Evolutionary conservation across 1,140 invertebrate species (phyloP).

Genomic region (Drosophila busckii): DNA sequence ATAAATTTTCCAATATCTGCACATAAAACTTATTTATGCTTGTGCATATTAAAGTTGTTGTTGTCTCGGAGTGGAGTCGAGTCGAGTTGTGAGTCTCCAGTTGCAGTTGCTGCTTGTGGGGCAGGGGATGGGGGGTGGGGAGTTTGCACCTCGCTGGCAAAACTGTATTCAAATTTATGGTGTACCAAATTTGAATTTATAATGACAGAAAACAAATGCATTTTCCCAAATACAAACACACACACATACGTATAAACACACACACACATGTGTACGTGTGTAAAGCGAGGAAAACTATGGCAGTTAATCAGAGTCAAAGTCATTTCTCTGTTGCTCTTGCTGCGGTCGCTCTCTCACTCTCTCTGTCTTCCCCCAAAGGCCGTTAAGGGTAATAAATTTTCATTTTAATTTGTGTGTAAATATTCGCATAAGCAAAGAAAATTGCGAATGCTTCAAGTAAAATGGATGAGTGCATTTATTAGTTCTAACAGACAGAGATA

Average conservation of each 20-base stretch:
- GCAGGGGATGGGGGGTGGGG: constrained; percentile 19
- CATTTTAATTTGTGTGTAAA: constrained; percentile 69
- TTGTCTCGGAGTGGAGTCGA: constrained; percentile 10
- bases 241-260: constrained; percentile 1
- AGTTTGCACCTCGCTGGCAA: constrained; percentile 46
- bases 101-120: neutral
- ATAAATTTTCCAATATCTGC: constrained; percentile 64
- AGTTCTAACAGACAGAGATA: constrained; percentile 12
- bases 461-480: constrained; percentile 53
- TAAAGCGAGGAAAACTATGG: constrained; percentile 32
- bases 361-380: constrained; percentile 22
- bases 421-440: constrained; percentile 57
- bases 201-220: constrained; percentile 73
- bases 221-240: constrained; percentile 32
- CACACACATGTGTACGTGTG: too few relatives aligned
- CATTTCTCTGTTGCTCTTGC: too few relatives aligned
- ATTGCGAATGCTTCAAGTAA: constrained; percentile 29
- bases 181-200: constrained; percentile 70
- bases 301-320: constrained; percentile 71
- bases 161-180: constrained; percentile 61
- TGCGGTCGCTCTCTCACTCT: constrained; percentile 11
- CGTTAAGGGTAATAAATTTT: constrained; percentile 55
- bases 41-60: constrained; percentile 46
- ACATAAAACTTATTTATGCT: constrained; percentile 67
- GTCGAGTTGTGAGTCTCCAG: neutral